phyloP scores from a whole-genome alignment of 2,113 vertebrate genomes.

The Peromyscus leucopus region DNA sequence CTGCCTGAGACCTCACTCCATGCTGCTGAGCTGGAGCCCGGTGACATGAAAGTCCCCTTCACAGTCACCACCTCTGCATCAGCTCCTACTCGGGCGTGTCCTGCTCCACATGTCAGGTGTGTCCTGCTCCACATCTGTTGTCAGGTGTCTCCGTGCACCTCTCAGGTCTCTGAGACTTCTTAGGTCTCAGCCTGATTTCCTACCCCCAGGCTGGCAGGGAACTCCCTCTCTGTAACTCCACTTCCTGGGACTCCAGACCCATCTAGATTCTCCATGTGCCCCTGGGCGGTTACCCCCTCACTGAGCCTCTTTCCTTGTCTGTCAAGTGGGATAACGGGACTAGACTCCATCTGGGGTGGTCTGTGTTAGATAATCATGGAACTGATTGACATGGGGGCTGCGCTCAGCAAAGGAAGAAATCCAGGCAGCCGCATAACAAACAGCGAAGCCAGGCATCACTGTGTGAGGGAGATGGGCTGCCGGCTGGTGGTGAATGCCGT shows the following conservation, averaged over 20 bases:
- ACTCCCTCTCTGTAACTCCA: neutral
- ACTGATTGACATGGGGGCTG: neutral
- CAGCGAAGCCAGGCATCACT: neutral
- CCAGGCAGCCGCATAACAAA: neutral
- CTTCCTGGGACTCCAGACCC: neutral
- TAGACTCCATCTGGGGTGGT: neutral
- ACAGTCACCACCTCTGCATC: neutral
- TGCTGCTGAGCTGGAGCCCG: neutral
- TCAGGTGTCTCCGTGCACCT: neutral
- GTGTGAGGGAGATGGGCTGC: neutral
- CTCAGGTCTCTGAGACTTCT: neutral
- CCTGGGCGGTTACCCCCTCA: neutral
- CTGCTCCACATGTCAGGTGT: neutral
- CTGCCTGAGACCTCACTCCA: neutral
- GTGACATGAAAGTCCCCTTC: neutral
- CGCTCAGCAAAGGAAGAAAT: neutral
- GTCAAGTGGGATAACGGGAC: neutral
- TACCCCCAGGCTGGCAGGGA: too few species aligned
- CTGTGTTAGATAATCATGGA: neutral
- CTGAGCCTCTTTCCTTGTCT: constrained; percentile 21
- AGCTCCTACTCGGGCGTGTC: neutral
- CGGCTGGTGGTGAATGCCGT: neutral
- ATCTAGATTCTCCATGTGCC: neutral
- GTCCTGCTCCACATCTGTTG: too few species aligned
- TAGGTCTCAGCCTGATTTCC: neutral